Base-by-base conservation (phyloP, 2,888 invertebrate species). In the Melinaea marsaeus region DNA sequence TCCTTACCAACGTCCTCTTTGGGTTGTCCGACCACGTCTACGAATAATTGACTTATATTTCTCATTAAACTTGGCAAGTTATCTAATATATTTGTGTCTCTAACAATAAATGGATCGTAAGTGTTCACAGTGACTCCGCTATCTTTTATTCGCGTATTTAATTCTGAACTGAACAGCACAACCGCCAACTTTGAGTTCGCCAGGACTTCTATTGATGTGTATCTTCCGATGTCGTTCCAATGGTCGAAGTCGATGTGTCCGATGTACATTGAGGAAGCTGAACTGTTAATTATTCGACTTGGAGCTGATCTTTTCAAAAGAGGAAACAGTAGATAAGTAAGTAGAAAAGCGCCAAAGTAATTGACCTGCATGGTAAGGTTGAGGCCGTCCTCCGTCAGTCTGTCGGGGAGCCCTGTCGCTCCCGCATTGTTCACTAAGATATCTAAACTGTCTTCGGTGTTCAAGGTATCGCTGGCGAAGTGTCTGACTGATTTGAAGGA, bases 331-430 rank as follows among this genome's bases (percentile, higher is more conserved):
- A 95, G 86, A 79, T 93, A 94, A 0, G 95, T 95, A 47, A 96
- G 87, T 51, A 95, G 83, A 77, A 95, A 95, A 0, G 93, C 92
- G 7, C 94, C 95, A 74, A 95, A 93, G 76, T 94, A 93, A 77
- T 95, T 95, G 58, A 93, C 92, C 75, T 94, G 94, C 92, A 94
- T 93, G 2, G 92, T 92, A 2, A 91, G 77, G 69, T 94, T 93
- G 37, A 95, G 80, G 1, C 93, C 94, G 70, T 95, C 94, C 71
- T 92, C 89, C 0, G 94, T 93, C 13, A 89, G 76, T 60, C 75
- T 84, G 61, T 88, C 85, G 0, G 86, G 83, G 0, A 87, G 71
- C 0, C 80, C 88, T 1, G 85, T 74, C 0, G 91, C 83, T n/a
- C 93, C 93, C 1, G 93, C 93, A 71, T 93, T 93, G 76, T 93